A percentile compares a stretch with the other conserved stretches of the same genome.
These are phyloP conservation scores for Phengaris arion DNA, from an alignment of 2,888 invertebrate genomes.

Conservation along the genomic window DNA sequence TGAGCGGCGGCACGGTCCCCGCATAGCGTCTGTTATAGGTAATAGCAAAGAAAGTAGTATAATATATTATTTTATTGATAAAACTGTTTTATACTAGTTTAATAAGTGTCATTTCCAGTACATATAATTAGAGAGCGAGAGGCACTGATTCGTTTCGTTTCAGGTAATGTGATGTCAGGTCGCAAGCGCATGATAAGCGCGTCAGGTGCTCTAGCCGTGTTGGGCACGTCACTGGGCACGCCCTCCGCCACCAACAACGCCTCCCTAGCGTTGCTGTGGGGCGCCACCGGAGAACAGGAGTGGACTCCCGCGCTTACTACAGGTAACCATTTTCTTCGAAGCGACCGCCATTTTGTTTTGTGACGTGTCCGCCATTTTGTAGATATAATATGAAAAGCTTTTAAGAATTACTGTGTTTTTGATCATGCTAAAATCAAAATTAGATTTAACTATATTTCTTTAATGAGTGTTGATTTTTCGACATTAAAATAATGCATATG, in stretches of 20 bases:
- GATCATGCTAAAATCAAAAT: too few species aligned
- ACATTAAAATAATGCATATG: not conserved
- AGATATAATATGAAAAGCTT: too few species aligned
- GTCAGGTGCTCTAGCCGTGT: constrained; percentile 50
- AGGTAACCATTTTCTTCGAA: constrained; percentile 74
- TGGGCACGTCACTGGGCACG: constrained; percentile 44
- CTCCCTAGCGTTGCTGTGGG: constrained; percentile 89
- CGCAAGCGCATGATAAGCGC: constrained; percentile 70
- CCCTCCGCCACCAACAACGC: constrained; percentile 70
- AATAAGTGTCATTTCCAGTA: constrained; percentile 11
- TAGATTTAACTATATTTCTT: too few species aligned
- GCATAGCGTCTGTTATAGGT: too few species aligned
- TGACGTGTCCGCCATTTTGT: too few species aligned
- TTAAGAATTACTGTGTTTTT: too few species aligned
- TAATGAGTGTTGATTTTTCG: too few species aligned
- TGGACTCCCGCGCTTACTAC: constrained; percentile 98
- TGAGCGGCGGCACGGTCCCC: too few species aligned
- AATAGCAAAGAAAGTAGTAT: too few species aligned
- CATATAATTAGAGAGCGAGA: too few species aligned
- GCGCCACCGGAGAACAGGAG: constrained; percentile 97
- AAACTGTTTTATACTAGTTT: not conserved
- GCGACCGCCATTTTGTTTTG: not conserved
- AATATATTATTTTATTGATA: too few species aligned
- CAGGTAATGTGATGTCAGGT: constrained; percentile 62
- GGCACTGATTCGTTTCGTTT: constrained; percentile 24